Percentiles rank a stretch among this genome's conserved stretches.
Evolutionary conservation across 2,888 invertebrate genomes (phyloP).

Genomic region (Willowsia nigromaculata): DNA sequence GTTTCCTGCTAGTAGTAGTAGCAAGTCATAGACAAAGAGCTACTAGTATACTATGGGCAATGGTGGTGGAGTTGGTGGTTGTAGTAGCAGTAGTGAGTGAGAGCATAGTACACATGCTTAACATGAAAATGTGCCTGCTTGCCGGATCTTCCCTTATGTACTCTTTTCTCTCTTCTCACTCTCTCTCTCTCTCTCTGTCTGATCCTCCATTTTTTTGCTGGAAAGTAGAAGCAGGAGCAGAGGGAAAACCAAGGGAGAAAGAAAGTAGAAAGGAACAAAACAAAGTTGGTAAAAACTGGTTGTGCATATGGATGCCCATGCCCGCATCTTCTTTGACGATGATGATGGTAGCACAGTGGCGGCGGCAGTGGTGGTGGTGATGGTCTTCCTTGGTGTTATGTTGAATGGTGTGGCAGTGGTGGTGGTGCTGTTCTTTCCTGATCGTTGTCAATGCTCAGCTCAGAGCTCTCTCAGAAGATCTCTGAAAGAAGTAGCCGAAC

Average conservation of each 20-base stretch:
- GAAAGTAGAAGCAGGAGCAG: slow-evolving; percentile 10
- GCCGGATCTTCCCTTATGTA: slow-evolving; percentile 44
- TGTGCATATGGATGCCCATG: slow-evolving; percentile 30
- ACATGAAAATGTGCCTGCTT: slow-evolving; percentile 48
- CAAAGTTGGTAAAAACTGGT: slow-evolving; percentile 24
- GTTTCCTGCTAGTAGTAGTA: slow-evolving; percentile 42
- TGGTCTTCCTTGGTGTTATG: slow-evolving; percentile 46
- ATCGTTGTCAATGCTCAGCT: slow-evolving; percentile 34
- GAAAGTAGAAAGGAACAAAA: slow-evolving; percentile 31
- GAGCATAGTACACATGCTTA: slow-evolving; percentile 29
- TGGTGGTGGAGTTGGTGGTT: neutral
- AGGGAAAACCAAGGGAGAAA: slow-evolving; percentile 1
- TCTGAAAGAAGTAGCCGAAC: neutral
- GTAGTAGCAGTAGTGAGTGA: neutral
- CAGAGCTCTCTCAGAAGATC: neutral
- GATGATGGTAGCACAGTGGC: neutral
- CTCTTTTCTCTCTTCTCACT: slow-evolving; percentile 10
- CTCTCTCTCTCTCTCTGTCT: no score
- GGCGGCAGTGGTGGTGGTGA: neutral
- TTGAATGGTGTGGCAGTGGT: slow-evolving; percentile 16
- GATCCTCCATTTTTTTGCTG: slow-evolving; percentile 17
- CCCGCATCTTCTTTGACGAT: neutral
- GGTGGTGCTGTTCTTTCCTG: slow-evolving; percentile 18
- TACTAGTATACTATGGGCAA: neutral
- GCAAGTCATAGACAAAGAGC: neutral